These are phyloP conservation scores for Drosophila murphyi DNA, from an alignment of 1,140 invertebrate species.

Conservation along the genomic window DNA sequence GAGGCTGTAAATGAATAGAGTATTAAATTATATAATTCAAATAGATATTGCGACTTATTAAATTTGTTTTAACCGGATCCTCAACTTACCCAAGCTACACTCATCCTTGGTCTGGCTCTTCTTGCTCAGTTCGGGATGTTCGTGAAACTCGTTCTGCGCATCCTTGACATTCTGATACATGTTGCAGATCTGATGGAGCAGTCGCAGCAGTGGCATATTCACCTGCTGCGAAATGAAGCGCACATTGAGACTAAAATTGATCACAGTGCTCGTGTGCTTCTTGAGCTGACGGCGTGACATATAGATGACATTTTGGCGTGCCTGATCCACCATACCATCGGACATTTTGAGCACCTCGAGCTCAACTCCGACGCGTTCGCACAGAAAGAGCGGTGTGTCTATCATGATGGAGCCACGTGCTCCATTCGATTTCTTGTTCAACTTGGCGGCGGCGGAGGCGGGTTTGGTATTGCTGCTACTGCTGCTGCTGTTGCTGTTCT, in stretches of 20 bases:
- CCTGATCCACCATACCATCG: conserved; percentile 94
- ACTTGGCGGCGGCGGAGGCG: conserved; percentile 57
- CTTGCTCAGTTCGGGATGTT: conserved; percentile 87
- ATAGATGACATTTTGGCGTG: conserved; percentile 92
- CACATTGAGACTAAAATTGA: conserved; percentile 94
- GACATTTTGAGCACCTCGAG: conserved; percentile 95
- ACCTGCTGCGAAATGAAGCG: conserved; percentile 95
- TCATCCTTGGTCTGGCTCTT: conserved; percentile 82
- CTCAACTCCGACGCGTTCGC: conserved; percentile 95
- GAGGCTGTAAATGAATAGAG: conserved; percentile 84
- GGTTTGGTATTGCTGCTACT: not conserved
- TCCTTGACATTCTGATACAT: conserved; percentile 99
- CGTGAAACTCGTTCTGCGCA: conserved; percentile 94
- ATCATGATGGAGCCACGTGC: conserved; percentile 88
- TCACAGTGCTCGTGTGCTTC: conserved; percentile 94
- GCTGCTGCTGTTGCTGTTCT: conserved; percentile 11
- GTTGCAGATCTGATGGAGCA: conserved; percentile 98
- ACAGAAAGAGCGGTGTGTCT: conserved; percentile 95
- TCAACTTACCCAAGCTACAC: conserved; percentile 80
- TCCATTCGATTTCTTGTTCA: conserved; percentile 81
- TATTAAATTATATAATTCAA: not conserved
- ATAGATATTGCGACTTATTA: too few relatives aligned
- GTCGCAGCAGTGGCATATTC: conserved; percentile 96
- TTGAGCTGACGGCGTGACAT: conserved; percentile 94
- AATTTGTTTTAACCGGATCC: too few relatives aligned